Conservation (phyloP, 1,140 invertebrate species). For the Zaprionus capensis region DNA sequence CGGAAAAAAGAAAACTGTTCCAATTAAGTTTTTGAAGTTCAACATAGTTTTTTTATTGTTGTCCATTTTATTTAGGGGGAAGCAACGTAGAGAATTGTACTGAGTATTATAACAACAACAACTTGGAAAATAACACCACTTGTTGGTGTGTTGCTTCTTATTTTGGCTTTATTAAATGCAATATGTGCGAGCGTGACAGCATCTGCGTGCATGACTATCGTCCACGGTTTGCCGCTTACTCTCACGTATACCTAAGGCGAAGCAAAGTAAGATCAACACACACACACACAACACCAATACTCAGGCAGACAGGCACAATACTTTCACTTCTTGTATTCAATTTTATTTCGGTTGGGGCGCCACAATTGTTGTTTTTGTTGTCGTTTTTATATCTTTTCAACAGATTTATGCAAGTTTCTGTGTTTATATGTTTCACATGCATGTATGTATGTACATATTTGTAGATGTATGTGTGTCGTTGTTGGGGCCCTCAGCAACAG, state of each 20-base stretch:
- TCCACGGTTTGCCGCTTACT: slow-evolving; percentile 28
- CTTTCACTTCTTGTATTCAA: slow-evolving; percentile 82
- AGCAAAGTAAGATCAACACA: slow-evolving; percentile 71
- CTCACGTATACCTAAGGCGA: slow-evolving; percentile 53
- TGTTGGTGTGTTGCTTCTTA: slow-evolving; percentile 52
- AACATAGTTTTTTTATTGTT: background rate
- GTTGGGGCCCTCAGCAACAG: slow-evolving; percentile 62
- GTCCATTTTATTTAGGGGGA: background rate
- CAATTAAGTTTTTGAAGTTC: background rate
- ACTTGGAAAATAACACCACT: slow-evolving; percentile 70
- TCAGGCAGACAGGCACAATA: slow-evolving; percentile 49
- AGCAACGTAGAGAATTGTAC: background rate
- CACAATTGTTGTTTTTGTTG: slow-evolving; percentile 55
- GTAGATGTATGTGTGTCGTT: slow-evolving; percentile 21
- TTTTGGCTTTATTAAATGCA: slow-evolving; percentile 73
- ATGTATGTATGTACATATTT: slow-evolving; percentile 13
- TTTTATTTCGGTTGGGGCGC: slow-evolving; percentile 68
- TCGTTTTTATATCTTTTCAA: slow-evolving; percentile 54
- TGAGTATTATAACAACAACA: slow-evolving; percentile 33
- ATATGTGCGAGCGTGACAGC: slow-evolving; percentile 72
- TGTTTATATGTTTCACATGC: slow-evolving; percentile 24
- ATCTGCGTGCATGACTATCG: slow-evolving; percentile 53
- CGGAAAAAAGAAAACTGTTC: background rate
- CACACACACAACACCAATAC: slow-evolving; percentile 27
- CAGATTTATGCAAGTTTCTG: slow-evolving; percentile 64